These are phyloP conservation scores for Arctocebus calabarensis DNA, from an alignment of 2,797 vertebrate species.

Conservation along the genomic window DNA sequence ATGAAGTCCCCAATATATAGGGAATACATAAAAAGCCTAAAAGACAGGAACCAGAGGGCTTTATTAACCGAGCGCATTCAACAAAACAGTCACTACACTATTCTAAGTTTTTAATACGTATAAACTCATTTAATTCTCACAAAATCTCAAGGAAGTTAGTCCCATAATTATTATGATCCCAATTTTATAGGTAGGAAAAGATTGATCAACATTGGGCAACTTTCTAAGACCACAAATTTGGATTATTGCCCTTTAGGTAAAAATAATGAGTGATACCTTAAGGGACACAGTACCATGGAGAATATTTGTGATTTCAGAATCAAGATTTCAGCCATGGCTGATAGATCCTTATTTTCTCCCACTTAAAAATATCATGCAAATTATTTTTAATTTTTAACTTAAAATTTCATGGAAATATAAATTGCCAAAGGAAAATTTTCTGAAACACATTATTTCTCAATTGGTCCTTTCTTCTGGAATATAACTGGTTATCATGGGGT, in stretches of 20 bases:
- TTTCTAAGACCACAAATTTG: background rate
- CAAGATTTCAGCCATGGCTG: background rate
- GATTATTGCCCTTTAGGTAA: background rate
- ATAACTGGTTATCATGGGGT: background rate
- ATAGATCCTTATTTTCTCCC: background rate
- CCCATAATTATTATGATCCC: background rate
- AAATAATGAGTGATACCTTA: background rate
- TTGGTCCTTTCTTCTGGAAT: background rate
- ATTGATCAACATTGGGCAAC: background rate
- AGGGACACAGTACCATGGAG: background rate
- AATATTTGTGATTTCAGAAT: constrained; percentile 6
- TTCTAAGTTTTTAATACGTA: background rate
- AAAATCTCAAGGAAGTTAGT: background rate
- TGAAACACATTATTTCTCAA: background rate
- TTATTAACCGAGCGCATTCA: background rate
- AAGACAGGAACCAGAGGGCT: background rate
- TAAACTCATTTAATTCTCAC: background rate
- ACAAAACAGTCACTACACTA: background rate
- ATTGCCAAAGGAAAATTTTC: background rate
- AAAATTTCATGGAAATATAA: background rate
- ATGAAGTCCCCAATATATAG: background rate
- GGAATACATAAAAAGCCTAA: background rate
- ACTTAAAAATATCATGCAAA: background rate
- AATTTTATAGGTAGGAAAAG: background rate
- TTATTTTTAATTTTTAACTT: background rate